Base-by-base conservation (phyloP, 2,113 vertebrate species). In the Porphyrio hochstetteri region DNA sequence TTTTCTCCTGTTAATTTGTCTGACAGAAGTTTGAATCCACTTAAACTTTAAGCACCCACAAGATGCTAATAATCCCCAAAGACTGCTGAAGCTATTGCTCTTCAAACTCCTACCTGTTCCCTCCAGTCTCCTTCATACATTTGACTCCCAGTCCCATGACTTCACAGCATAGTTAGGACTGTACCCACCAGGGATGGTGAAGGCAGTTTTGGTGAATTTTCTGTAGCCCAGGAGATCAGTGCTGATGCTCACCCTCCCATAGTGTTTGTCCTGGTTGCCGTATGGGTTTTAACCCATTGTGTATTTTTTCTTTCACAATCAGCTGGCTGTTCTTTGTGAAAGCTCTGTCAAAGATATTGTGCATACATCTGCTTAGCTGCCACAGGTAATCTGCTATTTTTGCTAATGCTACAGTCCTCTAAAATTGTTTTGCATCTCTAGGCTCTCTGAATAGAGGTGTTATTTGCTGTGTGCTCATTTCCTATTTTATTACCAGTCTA, bases 341-440 rank as follows among this genome's bases (percentile, higher is more conserved):
- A 79, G 25, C 77, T 78, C 76, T 80, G 28, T 82, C 80, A 87
- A 86, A 84, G 59, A 88, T 91, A 82, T 33, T 80, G 77, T 82
- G 53, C 79, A 59, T 91, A 35, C 60, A 82, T 92, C 76, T 85
- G 63, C 29, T 82, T 93, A 88, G 40, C 59, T 92, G 92, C 94
- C 86, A 89, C 60, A 89, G 67, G 65, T 96, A 96, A 94, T 94
- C 83, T 95, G 55, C 72, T 93, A 29, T 86, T 93, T 97, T 94
- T 94, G 83, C 81, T 96, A 94, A 95, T 95, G 65, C 78, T 96
- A 77, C 38, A 57, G 83, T 85, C 91, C 24, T 74, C 81, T 89
- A 70, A 81, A 95, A 92, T 82, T 59, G 88, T 90, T 96, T 92
- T 90, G 70, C 92, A 86, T 86, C 63, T 93, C 68, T 50, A 87